These are phyloP conservation scores for Dendrolimus houi DNA, from an alignment of 2,888 invertebrate species.

Conservation along the genomic window DNA sequence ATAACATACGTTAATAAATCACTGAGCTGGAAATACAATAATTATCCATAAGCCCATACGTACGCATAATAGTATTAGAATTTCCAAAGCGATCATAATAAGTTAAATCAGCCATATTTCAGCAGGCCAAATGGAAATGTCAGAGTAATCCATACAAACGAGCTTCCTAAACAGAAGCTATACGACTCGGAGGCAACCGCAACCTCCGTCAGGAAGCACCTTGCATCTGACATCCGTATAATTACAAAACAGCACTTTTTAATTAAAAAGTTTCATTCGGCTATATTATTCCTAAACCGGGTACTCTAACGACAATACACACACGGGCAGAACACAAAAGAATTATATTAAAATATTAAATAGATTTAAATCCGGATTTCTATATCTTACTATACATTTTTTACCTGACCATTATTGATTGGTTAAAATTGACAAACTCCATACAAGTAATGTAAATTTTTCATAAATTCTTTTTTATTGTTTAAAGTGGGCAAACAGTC, in stretches of 20 bases:
- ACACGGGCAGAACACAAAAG: not conserved
- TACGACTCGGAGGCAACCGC: conserved; percentile 8
- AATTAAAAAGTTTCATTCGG: not conserved
- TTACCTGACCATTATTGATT: too few relatives aligned
- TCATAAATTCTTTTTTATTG: too few relatives aligned
- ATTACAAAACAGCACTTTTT: conserved; percentile 7
- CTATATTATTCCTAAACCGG: not conserved
- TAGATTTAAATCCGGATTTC: too few relatives aligned
- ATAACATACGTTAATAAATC: too few relatives aligned
- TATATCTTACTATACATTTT: too few relatives aligned
- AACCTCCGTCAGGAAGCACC: conserved; percentile 8
- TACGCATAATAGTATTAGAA: conserved; percentile 2
- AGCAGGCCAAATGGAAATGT: conserved; percentile 30
- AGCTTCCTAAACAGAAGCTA: conserved; percentile 16
- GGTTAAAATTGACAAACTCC: too few relatives aligned
- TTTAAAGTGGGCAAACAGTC: too few relatives aligned
- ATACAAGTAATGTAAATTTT: too few relatives aligned
- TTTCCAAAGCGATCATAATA: conserved; percentile 31
- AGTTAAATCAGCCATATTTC: conserved; percentile 22
- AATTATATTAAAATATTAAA: too few relatives aligned
- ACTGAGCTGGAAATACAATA: not conserved
- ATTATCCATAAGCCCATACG: not conserved
- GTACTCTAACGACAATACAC: not conserved
- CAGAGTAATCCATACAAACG: conserved; percentile 38
- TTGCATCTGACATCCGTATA: conserved; percentile 7